These are phyloP conservation scores for Campopleginae sp. DNA, from an alignment of 2,888 invertebrate species.

Conservation along the genomic window DNA sequence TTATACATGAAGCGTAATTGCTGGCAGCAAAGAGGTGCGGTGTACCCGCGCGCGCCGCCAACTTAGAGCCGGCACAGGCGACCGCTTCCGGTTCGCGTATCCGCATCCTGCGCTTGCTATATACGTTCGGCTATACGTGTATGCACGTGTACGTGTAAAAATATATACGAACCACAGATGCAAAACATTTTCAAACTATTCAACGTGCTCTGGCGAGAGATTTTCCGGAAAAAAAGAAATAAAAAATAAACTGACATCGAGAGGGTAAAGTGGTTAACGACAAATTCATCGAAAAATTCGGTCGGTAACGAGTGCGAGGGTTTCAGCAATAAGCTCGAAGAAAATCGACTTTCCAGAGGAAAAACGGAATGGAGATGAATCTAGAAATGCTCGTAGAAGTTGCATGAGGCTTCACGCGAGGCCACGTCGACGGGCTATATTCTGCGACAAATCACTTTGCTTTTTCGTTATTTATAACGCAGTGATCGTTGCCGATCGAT, in stretches of 20 bases:
- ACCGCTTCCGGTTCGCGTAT: constrained; percentile 82
- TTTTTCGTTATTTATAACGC: constrained; percentile 46
- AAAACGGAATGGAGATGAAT: not conserved
- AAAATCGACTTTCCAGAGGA: not conserved
- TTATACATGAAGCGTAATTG: constrained; percentile 74
- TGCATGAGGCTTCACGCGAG: not conserved
- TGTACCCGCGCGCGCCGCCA: constrained; percentile 70
- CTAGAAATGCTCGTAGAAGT: constrained; percentile 35
- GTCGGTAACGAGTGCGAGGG: not conserved
- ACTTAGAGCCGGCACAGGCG: constrained; percentile 72
- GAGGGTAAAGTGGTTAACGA: not conserved
- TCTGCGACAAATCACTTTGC: constrained; percentile 16
- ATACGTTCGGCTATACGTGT: not conserved
- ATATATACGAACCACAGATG: not conserved
- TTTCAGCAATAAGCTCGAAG: not conserved
- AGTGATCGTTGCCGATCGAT: constrained; percentile 34
- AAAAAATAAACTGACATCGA: not conserved
- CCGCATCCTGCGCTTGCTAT: constrained; percentile 76
- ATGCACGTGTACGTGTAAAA: not conserved
- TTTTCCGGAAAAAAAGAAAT: not conserved
- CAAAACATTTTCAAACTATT: not conserved
- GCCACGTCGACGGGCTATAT: not conserved
- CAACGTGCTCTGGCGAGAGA: not conserved
- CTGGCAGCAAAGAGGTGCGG: constrained; percentile 73
- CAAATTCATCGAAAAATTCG: not conserved